These are phyloP conservation scores for Muscicapa striata DNA, from an alignment of 2,797 vertebrate species.

Conservation along the genomic window DNA sequence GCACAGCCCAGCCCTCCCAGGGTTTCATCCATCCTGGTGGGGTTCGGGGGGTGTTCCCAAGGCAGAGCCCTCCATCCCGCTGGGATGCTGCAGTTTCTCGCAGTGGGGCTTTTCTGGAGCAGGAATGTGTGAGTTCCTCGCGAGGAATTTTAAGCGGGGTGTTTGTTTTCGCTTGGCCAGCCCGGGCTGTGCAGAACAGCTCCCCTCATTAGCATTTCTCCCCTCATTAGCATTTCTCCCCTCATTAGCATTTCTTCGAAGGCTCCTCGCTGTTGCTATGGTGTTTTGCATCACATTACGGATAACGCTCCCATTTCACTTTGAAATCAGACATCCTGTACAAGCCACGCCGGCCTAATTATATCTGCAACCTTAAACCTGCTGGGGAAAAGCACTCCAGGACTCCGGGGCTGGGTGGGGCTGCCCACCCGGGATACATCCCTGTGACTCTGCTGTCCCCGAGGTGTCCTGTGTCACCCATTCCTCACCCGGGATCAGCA, in stretches of 20 bases:
- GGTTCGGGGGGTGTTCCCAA: fast-evolving
- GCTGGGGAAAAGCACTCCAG: neutral
- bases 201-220: conserved; percentile 50
- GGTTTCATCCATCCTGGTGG: fast-evolving
- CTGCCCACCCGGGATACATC: neutral
- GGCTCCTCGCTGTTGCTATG: conserved; percentile 59
- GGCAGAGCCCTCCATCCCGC: neutral
- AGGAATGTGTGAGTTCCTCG: neutral
- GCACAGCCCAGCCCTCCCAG: fast-evolving
- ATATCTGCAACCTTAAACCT: conserved; percentile 24
- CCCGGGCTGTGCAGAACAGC: conserved; percentile 45
- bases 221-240: conserved; percentile 46
- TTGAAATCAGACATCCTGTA: conserved; percentile 64
- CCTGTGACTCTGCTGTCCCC: neutral
- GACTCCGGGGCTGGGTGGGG: neutral
- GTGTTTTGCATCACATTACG: conserved; percentile 53
- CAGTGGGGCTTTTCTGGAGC: neutral
- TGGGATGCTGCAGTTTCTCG: neutral
- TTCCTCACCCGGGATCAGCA: fast-evolving
- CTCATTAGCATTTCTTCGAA: conserved; percentile 68
- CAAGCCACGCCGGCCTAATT: conserved; percentile 48
- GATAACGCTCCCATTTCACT: conserved; percentile 58
- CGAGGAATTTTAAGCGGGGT: neutral
- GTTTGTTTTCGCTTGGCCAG: conserved; percentile 37
- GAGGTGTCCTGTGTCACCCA: neutral